Conservation (phyloP, 2,888 invertebrate genomes). For the Pomacea canaliculata region DNA sequence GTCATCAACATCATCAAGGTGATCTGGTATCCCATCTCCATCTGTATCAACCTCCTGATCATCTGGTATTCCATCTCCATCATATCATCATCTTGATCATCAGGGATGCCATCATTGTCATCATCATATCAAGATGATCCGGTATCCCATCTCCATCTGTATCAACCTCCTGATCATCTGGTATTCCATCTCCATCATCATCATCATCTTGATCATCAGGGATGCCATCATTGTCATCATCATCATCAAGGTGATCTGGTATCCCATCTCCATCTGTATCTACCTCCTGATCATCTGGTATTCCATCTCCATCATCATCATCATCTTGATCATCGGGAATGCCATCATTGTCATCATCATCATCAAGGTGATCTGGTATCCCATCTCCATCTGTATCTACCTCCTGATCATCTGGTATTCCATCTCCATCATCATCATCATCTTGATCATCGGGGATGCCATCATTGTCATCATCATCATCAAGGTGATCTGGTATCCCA, state of each 20-base stretch:
- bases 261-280: constrained; percentile 52
- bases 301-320: constrained; percentile 57
- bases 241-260: constrained; percentile 36
- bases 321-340: constrained; percentile 57
- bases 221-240: constrained; percentile 56
- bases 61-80: constrained; percentile 57
- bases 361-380: constrained; percentile 43
- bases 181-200: constrained; percentile 53
- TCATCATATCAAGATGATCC: constrained; percentile 39
- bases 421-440: constrained; percentile 49
- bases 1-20: constrained; percentile 40
- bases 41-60: constrained; percentile 53
- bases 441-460: constrained; percentile 55
- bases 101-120: constrained; percentile 58
- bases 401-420: constrained; percentile 56
- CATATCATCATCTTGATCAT: constrained; percentile 53
- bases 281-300: constrained; percentile 50
- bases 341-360: constrained; percentile 60
- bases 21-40: constrained; percentile 43
- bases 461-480: constrained; percentile 41
- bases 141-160: constrained; percentile 49
- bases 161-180: constrained; percentile 53
- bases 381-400: constrained; percentile 55
- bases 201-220: constrained; percentile 57
- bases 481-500: constrained; percentile 35